Evolutionary conservation across 2,113 vertebrate species (phyloP).

Genomic region (Sinocyclocheilus anophthalmus): DNA sequence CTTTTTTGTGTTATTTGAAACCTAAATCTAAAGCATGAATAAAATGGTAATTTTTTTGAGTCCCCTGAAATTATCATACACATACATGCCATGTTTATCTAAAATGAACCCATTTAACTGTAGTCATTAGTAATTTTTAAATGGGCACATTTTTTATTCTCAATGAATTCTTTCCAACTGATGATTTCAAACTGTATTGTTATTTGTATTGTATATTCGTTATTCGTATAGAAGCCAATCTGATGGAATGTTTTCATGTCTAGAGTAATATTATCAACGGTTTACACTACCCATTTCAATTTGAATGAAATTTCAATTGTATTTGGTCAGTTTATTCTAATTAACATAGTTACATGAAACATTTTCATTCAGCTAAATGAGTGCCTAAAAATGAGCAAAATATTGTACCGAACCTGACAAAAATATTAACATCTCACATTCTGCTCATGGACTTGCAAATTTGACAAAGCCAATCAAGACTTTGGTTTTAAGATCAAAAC

Average conservation of each 20-base stretch:
- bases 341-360: background rate
- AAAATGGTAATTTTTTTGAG: background rate
- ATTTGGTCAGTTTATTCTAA: background rate
- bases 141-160: no score
- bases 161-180: no score
- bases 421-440: background rate
- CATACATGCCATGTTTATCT: background rate
- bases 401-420: background rate
- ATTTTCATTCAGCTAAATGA: background rate
- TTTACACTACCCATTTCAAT: no score
- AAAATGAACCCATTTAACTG: no score
- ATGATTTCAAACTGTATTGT: no score
- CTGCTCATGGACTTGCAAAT: background rate
- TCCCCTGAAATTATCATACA: background rate
- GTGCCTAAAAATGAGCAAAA: background rate
- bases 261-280: no score
- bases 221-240: no score
- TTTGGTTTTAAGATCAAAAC: background rate
- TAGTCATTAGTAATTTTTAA: background rate
- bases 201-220: no score
- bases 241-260: no score
- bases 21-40: background rate
- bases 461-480: background rate
- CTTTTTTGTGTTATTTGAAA: background rate
- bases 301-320: background rate